These are phyloP conservation scores for Amphimallon solstitiale DNA, from an alignment of 2,888 invertebrate genomes.

Conservation along the genomic window DNA sequence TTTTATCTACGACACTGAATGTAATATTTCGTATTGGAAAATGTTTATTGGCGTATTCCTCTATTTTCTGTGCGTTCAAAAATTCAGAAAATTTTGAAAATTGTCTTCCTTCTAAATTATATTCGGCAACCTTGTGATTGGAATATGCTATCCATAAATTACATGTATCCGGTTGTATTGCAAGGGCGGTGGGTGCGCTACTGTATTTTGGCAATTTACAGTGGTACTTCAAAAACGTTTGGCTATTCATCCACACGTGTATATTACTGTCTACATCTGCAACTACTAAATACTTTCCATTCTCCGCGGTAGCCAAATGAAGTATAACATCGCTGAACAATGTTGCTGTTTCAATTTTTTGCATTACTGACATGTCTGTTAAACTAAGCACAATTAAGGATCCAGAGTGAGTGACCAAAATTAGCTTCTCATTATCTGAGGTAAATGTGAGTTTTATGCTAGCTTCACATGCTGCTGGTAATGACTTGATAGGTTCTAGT, in stretches of 20 bases:
- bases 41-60: conserved; percentile 69
- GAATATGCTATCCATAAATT: conserved; percentile 78
- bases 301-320: conserved; percentile 64
- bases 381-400: conserved; percentile 62
- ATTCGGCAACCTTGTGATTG: conserved; percentile 86
- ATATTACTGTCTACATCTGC: conserved; percentile 75
- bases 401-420: conserved; percentile 61
- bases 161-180: conserved; percentile 70
- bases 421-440: conserved; percentile 60
- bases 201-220: conserved; percentile 77
- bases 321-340: conserved; percentile 69
- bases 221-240: conserved; percentile 59
- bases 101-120: conserved; percentile 70
- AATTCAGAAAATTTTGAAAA: conserved; percentile 73
- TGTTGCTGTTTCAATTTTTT: conserved; percentile 58
- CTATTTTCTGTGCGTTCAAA: conserved; percentile 66
- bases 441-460: conserved; percentile 62
- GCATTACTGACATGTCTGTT: conserved; percentile 57
- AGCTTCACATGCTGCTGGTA: conserved; percentile 58
- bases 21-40: conserved; percentile 71
- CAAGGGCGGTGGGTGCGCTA: conserved; percentile 77
- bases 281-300: conserved; percentile 72
- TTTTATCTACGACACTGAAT: conserved; percentile 70
- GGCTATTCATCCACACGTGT: conserved; percentile 68
- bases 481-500: conserved; percentile 57